Conservation (phyloP, 2,797 vertebrate species). For the Phoxinus dragarum region DNA sequence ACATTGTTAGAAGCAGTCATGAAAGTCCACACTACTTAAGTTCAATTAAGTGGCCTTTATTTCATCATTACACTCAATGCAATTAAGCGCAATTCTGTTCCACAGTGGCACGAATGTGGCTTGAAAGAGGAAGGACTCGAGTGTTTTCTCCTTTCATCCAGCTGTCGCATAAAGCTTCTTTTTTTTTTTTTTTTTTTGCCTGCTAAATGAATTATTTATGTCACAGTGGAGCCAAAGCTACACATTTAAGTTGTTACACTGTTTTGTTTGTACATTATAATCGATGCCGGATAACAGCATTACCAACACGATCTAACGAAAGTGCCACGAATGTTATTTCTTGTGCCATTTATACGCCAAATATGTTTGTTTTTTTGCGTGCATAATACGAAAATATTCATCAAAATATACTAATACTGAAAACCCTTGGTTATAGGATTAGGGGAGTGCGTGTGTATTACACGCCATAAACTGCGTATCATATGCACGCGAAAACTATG, state of each 20-base stretch:
- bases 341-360: too few species aligned
- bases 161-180: background rate
- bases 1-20: background rate
- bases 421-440: too few species aligned
- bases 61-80: background rate
- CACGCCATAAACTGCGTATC: too few species aligned
- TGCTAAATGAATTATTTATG: conserved; percentile 51
- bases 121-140: background rate
- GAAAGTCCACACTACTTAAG: background rate
- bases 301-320: too few species aligned
- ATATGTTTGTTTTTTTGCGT: too few species aligned
- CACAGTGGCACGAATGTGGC: background rate
- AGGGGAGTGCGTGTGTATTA: too few species aligned
- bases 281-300: background rate
- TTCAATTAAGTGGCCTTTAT: background rate
- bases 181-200: background rate
- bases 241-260: conserved; percentile 10
- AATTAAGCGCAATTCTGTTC: background rate
- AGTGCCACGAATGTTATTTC: too few species aligned
- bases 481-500: too few species aligned
- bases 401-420: too few species aligned
- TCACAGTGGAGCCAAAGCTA: background rate
- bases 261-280: background rate
- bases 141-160: conserved; percentile 23
- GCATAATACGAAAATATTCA: too few species aligned